Base-by-base conservation (phyloP, 2,797 vertebrate genomes). In the Adrianichthys oophorus region DNA sequence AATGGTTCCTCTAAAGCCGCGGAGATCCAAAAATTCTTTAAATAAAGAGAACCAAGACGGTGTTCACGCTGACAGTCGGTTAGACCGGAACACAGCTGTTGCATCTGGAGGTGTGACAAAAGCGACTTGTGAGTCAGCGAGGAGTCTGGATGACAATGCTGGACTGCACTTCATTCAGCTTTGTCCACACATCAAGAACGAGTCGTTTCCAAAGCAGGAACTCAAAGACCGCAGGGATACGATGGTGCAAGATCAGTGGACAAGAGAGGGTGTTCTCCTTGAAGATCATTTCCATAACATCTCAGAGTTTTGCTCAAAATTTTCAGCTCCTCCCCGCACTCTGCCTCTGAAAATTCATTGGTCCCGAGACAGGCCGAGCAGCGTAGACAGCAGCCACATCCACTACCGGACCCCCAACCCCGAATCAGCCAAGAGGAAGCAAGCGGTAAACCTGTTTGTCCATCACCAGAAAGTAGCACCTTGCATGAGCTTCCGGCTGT, bases 1-100 rank as follows among this genome's bases (percentile, higher is more conserved):
- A 89, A 71, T 89, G 49, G 87, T 90, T 74, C 92, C 92, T 47
- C 82, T 92, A 41, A 93, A 93, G 68, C 92, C 92, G 1, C 92
- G 91, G 80, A 83, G 92, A 87, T 92, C 92, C 41, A 93, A 93
- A 74, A 92, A 92, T 72, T 89, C 75, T 83, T 73, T 88, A 78
- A 87, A 70, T 68, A 92, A 89, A 73, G 89, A 85, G 41, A 87
- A 81, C 77, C 85, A 86, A 85, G 82, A 58, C 52, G 52, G 76
- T 67, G 59, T 65, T 61, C 77, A 73, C 65, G 80, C 72, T 43
- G 65, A 76, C 32, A 68, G 63, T 51, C 62, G 55, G 65, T 57
- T 74, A 45, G 76, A 83, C 7, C 61, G 66, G 68, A 56, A 54
- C 1, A 0, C 43, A 66, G 56, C 49, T 7, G 65, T 41, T 40